These are phyloP conservation scores for Nothoprocta perdicaria DNA, from an alignment of 2,113 vertebrate species.

Conservation along the genomic window DNA sequence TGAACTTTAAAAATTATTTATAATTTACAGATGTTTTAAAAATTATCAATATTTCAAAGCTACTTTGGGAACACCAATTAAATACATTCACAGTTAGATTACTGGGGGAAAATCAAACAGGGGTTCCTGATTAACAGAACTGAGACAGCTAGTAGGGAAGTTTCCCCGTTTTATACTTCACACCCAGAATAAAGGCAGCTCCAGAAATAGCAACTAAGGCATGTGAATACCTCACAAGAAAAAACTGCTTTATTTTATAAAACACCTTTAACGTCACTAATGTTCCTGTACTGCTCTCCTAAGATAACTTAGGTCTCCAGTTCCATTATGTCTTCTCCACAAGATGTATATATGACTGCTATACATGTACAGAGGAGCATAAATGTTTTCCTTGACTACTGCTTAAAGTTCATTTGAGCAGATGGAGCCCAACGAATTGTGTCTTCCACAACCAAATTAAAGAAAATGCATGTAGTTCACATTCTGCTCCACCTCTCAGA, in stretches of 20 bases:
- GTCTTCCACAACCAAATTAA: constrained; percentile 72
- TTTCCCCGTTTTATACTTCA: constrained; percentile 25
- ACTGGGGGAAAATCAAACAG: constrained; percentile 25
- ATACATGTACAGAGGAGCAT: constrained; percentile 53
- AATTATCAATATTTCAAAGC: constrained; percentile 77
- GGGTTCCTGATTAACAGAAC: constrained; percentile 56
- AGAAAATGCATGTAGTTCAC: constrained; percentile 72
- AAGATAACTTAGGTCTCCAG: constrained; percentile 38
- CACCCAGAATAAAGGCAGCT: constrained; percentile 30
- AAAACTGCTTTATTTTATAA: constrained; percentile 57
- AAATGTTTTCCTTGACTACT: constrained; percentile 76
- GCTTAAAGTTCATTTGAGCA: constrained; percentile 81
- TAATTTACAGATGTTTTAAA: constrained; percentile 78
- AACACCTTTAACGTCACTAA: constrained; percentile 40
- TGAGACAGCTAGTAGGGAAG: constrained; percentile 5
- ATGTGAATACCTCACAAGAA: constrained; percentile 26
- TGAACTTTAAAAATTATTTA: constrained; percentile 81
- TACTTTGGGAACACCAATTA: constrained; percentile 75
- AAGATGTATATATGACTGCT: constrained; percentile 61
- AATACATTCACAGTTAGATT: constrained; percentile 70
- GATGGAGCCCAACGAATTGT: constrained; percentile 72
- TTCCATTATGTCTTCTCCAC: constrained; percentile 53
- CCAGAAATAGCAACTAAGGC: constrained; percentile 51
- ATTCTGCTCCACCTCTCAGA: constrained; percentile 74
- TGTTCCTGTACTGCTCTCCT: constrained; percentile 46